Conservation (phyloP, 2,113 vertebrate species). For the Hassar affinis region DNA sequence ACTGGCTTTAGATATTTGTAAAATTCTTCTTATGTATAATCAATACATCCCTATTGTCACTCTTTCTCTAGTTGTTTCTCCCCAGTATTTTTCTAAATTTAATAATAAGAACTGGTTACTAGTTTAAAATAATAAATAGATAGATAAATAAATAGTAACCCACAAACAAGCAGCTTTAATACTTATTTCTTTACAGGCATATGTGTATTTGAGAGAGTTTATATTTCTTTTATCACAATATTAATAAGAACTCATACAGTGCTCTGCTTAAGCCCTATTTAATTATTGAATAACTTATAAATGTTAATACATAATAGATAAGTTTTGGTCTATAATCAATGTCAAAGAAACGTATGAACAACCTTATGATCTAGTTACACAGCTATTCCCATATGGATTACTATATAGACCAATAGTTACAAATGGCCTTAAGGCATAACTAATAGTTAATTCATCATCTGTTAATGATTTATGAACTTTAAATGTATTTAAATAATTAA, state of each 20-base stretch:
- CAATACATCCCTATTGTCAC: background rate
- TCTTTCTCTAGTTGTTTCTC: background rate
- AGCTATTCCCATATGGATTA: background rate
- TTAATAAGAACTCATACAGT: no score
- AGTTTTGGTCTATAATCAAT: background rate
- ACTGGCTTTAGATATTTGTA: background rate
- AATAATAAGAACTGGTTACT: background rate
- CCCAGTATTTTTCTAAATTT: background rate
- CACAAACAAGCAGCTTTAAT: background rate
- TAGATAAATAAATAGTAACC: background rate
- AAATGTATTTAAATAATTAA: no score
- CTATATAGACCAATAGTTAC: background rate
- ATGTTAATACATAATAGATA: background rate
- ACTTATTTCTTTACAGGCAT: background rate
- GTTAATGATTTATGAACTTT: background rate
- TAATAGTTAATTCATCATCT: background rate
- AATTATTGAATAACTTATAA: no score
- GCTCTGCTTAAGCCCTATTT: no score
- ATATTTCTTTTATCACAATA: no score
- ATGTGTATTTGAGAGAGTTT: background rate
- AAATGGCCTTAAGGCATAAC: background rate
- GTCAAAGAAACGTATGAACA: background rate
- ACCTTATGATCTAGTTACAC: background rate
- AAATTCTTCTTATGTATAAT: background rate
- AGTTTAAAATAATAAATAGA: background rate